Conservation (phyloP, 2,797 vertebrate species). For the Natrix natrix region DNA sequence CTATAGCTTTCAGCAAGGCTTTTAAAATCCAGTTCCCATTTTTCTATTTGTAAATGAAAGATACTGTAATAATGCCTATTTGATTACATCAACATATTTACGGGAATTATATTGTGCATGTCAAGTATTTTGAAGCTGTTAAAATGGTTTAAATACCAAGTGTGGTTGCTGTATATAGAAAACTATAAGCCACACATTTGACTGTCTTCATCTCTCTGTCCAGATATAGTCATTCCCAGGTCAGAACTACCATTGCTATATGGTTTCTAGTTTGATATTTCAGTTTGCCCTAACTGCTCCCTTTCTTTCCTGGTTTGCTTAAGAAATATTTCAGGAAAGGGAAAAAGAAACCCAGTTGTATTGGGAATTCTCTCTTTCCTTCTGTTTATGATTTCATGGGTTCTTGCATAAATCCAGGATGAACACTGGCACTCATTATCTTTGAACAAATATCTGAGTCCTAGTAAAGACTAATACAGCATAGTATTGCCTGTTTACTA, state of each 20-base stretch:
- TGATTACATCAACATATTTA: slow-evolving; percentile 16
- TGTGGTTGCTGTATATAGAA: slow-evolving; percentile 20
- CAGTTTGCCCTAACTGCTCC: neutral
- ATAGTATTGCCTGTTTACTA: neutral
- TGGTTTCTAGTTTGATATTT: neutral
- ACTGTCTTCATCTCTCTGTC: neutral
- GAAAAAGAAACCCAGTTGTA: neutral
- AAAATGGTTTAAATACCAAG: slow-evolving; percentile 34
- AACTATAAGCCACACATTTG: neutral
- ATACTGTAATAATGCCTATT: slow-evolving; percentile 2
- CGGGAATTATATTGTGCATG: neutral
- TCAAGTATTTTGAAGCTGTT: slow-evolving; percentile 28
- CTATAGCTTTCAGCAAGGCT: neutral
- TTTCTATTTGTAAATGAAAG: neutral
- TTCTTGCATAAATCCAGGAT: neutral
- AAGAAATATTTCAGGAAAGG: neutral
- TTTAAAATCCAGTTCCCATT: neutral
- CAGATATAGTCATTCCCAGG: neutral
- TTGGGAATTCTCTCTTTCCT: neutral
- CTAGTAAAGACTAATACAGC: too few relatives aligned
- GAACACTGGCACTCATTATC: neutral
- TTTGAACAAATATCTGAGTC: neutral
- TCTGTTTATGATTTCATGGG: neutral
- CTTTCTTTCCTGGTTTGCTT: neutral
- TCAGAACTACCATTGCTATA: neutral